A percentile compares a stretch with the other conserved stretches of the same genome.
Evolutionary conservation across 2,113 vertebrate species (phyloP).

Genomic region (Cebidichthys violaceus): DNA sequence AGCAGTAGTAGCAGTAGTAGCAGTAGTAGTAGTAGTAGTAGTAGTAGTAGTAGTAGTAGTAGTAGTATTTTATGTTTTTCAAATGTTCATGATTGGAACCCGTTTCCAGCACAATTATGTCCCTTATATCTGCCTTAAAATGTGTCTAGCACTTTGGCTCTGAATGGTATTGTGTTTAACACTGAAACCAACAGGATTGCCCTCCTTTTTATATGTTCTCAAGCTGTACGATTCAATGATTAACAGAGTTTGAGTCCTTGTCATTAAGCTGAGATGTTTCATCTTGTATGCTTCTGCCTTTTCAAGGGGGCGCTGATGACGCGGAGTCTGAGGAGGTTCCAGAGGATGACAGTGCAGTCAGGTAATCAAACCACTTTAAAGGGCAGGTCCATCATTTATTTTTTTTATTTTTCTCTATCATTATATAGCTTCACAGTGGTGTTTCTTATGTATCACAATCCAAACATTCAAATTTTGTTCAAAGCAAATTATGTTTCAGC

Average conservation of each 20-base stretch:
- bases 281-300: background rate
- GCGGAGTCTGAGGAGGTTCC: conserved; percentile 90
- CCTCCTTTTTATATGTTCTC: background rate
- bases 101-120: background rate
- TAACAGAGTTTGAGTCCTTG: background rate
- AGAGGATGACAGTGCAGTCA: conserved; percentile 89
- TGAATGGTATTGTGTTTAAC: background rate
- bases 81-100: too few relatives aligned
- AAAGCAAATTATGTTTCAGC: background rate
- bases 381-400: background rate
- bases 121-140: background rate
- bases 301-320: conserved; percentile 91
- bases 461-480: background rate
- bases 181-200: background rate
- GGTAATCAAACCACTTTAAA: conserved; percentile 81
- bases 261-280: background rate
- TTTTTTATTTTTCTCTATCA: background rate
- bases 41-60: background rate
- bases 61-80: background rate
- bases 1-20: background rate
- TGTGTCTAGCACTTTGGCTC: background rate
- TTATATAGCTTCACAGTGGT: too few relatives aligned
- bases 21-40: background rate
- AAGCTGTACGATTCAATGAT: background rate
- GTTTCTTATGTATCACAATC: background rate